A percentile compares a stretch with the other conserved stretches of the same genome.
Evolutionary conservation across 2,797 vertebrate species (phyloP).

Genomic region (Thaleichthys pacificus): DNA sequence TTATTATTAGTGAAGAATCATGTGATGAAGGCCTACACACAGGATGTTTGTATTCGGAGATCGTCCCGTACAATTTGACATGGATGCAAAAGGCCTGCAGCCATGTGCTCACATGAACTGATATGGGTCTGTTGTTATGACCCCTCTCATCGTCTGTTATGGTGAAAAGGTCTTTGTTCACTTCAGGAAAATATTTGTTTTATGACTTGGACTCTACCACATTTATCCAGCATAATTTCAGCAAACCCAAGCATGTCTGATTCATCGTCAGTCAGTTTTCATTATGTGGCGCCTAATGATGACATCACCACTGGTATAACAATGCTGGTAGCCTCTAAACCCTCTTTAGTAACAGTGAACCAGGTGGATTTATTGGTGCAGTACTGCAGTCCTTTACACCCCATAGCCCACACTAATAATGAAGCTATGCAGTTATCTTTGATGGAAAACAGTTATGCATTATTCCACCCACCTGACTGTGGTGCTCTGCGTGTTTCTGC

Average conservation of each 20-base stretch:
- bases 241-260: neutral
- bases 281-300: no score
- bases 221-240: neutral
- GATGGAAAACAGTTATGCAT: neutral
- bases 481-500: neutral
- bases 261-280: neutral
- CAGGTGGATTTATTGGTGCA: neutral
- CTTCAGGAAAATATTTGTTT: conserved; percentile 4
- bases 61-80: conserved; percentile 10
- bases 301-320: neutral
- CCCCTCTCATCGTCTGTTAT: conserved; percentile 71
- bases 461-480: neutral
- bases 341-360: neutral
- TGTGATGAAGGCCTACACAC: conserved; percentile 19
- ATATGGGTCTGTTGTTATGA: conserved; percentile 57
- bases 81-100: conserved; percentile 33
- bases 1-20: conserved; percentile 61
- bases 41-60: conserved; percentile 12
- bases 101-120: conserved; percentile 19
- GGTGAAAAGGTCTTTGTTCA: conserved; percentile 31
- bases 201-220: neutral
- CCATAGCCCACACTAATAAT: conserved; percentile 13
- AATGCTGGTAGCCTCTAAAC: neutral
- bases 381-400: neutral
- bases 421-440: conserved; percentile 21